Percentiles rank a stretch among this genome's conserved stretches.
phyloP scores from a whole-genome alignment of 1,140 invertebrate species.

The Pogonomyrmex californicus region DNA sequence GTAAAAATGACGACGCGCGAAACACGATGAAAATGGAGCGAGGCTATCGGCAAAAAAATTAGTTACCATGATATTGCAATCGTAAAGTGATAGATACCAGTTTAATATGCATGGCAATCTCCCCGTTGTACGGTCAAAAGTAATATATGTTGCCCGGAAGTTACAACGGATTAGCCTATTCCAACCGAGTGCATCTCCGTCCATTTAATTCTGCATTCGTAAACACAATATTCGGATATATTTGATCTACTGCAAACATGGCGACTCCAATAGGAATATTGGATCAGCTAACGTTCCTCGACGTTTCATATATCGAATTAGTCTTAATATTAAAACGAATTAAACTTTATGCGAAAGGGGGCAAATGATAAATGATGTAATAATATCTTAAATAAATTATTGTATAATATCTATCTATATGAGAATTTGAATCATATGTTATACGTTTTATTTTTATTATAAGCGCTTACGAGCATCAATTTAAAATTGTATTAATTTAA shows the following conservation, averaged over 20 bases:
- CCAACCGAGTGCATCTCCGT: neutral
- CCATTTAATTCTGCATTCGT: slow-evolving; percentile 45
- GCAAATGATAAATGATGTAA: neutral
- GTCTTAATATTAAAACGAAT: neutral
- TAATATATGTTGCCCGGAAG: slow-evolving; percentile 38
- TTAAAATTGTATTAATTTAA: neutral
- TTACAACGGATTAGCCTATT: slow-evolving; percentile 36
- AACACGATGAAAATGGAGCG: neutral
- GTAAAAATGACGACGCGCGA: slow-evolving; percentile 3
- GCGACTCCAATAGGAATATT: slow-evolving; percentile 8
- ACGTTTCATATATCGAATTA: neutral
- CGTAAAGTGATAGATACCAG: slow-evolving; percentile 39
- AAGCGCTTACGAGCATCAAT: neutral
- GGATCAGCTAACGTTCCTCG: neutral
- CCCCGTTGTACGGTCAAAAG: slow-evolving; percentile 10
- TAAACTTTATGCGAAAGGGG: neutral
- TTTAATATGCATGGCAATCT: slow-evolving; percentile 42
- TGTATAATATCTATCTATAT: neutral
- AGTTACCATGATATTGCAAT: slow-evolving; percentile 32
- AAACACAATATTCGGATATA: slow-evolving; percentile 29
- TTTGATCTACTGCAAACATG: slow-evolving; percentile 26
- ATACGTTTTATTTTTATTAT: neutral
- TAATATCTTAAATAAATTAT: neutral
- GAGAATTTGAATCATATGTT: neutral
- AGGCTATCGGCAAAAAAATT: neutral